Base-by-base conservation (phyloP, 2,888 invertebrate genomes). In the Trichopoda pennipes region DNA sequence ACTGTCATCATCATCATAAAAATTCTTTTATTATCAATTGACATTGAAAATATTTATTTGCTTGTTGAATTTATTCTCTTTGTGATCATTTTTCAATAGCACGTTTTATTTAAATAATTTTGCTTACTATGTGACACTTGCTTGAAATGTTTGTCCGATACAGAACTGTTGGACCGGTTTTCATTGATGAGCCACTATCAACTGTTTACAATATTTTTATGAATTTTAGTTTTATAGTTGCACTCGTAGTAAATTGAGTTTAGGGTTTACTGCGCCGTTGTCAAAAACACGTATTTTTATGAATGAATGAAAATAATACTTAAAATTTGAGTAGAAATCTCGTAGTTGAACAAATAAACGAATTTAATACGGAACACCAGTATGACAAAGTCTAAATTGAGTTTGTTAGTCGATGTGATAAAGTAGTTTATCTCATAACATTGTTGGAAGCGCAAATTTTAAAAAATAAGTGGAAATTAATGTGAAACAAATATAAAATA, bases 131-230 rank as follows among this genome's bases (percentile, higher is more conserved):
- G 81, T 81, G 81, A 14, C 21, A 63, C 53, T 53, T 1, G 2
- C 6, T 0, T n/a, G 3, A 47, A 38, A 16, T 44, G 28, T 56
- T 21, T 23, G 12, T 19, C 28, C 21, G 32, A 14, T 69, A 68
- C 73, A 73, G 47, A 63, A 3, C 6, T 17, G 17, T 19, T 23
- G 16, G 60, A 70, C 2, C 55, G 44, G 78, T 60, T 56, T 58
- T 51, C 21, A 32, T 75, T 72, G 75, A 56, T 38, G 72, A 56
- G 44, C 38, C 70, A 60, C 55, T 28, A 68, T 61, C 35, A 68
- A 82, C 82, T 82, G 63, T 63, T 75, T 47, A 47, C 69, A 76
- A 75, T 72, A n/a, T 51, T 32, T 17, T 38, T 70, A 42, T 17
- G 28, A 32, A 6, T 23, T 21, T 4, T 8, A 16, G 47, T 49